These are phyloP conservation scores for Toxotes chatareus DNA, from an alignment of 2,113 vertebrate species.

Conservation along the genomic window DNA sequence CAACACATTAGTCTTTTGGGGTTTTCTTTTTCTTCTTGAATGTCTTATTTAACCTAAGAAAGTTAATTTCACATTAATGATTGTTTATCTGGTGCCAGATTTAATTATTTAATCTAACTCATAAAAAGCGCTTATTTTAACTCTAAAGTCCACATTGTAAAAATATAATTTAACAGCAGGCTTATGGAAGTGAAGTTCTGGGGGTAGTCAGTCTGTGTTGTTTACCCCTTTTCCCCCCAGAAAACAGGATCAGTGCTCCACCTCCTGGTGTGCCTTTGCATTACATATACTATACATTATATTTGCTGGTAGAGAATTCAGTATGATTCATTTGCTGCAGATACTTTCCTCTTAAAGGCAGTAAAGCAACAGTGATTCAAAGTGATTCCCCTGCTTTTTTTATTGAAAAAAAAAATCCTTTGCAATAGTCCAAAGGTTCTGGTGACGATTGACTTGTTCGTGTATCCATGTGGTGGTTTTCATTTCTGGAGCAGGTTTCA, in stretches of 20 bases:
- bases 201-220: slow-evolving; percentile 16
- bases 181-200: slow-evolving; percentile 56
- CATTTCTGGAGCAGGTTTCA: slow-evolving; percentile 15
- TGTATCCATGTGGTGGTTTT: slow-evolving; percentile 12
- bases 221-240: slow-evolving; percentile 28
- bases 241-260: slow-evolving; percentile 75
- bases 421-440: neutral
- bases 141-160: slow-evolving; percentile 34
- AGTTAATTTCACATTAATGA: slow-evolving; percentile 44
- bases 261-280: slow-evolving; percentile 81
- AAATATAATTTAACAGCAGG: slow-evolving; percentile 41
- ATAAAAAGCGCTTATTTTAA: slow-evolving; percentile 69
- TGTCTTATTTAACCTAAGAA: slow-evolving; percentile 61
- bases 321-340: slow-evolving; percentile 38
- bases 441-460: neutral
- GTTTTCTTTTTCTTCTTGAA: slow-evolving; percentile 53
- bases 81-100: slow-evolving; percentile 76
- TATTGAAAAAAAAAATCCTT: neutral
- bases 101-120: slow-evolving; percentile 59
- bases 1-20: neutral
- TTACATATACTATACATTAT: slow-evolving; percentile 64
- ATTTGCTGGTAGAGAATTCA: slow-evolving; percentile 40
- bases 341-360: slow-evolving; percentile 4
- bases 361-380: neutral
- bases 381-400: neutral